These are phyloP conservation scores for Astatoreochromis straeleni DNA, from an alignment of 2,113 vertebrate genomes.

Conservation along the genomic window DNA sequence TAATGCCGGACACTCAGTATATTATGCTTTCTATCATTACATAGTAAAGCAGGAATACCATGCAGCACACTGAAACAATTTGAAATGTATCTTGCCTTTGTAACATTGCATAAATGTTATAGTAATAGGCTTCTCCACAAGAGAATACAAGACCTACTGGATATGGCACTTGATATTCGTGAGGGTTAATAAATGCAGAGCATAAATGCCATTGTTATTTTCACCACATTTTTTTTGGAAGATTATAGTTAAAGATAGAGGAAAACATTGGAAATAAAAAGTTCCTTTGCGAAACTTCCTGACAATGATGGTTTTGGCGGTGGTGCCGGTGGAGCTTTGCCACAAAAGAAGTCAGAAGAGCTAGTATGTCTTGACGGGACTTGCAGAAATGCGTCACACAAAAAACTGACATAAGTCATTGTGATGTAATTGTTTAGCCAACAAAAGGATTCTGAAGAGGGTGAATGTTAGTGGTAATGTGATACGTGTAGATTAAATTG, in stretches of 20 bases:
- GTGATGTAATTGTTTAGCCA: neutral
- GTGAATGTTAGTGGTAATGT: neutral
- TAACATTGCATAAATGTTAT: conserved; percentile 56
- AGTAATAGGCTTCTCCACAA: conserved; percentile 51
- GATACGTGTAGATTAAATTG: neutral
- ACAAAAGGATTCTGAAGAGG: neutral
- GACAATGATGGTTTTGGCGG: neutral
- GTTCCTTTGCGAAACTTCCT: neutral
- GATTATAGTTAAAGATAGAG: neutral
- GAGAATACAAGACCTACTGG: conserved; percentile 38
- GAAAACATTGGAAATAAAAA: neutral
- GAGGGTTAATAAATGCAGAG: conserved; percentile 41
- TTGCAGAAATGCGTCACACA: neutral
- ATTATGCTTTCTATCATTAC: conserved; percentile 40
- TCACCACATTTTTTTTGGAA: conserved; percentile 15
- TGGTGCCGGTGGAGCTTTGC: neutral
- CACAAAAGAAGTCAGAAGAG: neutral
- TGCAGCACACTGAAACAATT: conserved; percentile 48
- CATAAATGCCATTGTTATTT: conserved; percentile 43
- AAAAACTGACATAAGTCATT: neutral
- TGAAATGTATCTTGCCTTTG: conserved; percentile 21
- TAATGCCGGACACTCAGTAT: conserved; percentile 28
- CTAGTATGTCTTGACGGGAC: neutral
- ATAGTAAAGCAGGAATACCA: conserved; percentile 54
- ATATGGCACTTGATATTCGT: conserved; percentile 69